Base-by-base conservation (phyloP, 64 coral and sea anemone genomes). In the Stichodactyla helianthus region DNA sequence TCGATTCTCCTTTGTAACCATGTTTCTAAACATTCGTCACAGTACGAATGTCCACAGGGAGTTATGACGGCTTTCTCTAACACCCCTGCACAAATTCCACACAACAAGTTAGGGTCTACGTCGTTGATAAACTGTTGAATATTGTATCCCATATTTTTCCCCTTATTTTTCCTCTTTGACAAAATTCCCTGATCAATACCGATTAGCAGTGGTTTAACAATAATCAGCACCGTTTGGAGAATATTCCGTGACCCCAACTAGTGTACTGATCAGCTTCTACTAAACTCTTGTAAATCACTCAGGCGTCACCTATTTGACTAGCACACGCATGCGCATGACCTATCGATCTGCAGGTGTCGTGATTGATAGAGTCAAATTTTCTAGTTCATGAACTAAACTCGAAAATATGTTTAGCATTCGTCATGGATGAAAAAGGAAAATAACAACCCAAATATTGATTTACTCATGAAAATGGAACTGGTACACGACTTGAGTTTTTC, bases 31-130 rank as follows among this genome's bases (percentile, higher is more conserved):
- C 94, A 96, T 56, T 88, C 91, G 50, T 93, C 88, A 53, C 94
- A 96, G 79, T 86, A 96, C 50, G 94, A 93, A 87, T 96, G 94
- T 50, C 94, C 94, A 55, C 94, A 96, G 53, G 91, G 52, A 16
- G 88, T 90, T 35, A 87, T 64, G 0, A 93, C 74, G 8, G 94
- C 91, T 17, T 93, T 92, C 76, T 93, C 84, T 27, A 97, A 90
- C 16, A 97, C 94, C 53, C 86, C 94, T 51, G 91, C 85, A 56
- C 94, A 97, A 54, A 97, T 93, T 54, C 91, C 92, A 76, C 94
- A 97, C 52, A 97, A 57, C 50, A 97, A 79, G 68, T 93, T 96
- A 25, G 71, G 91, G 89, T 93, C 91, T 6, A 97, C 85, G 5
- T 67, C 78, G 50, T 77, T 22, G 71, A 97, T 44, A 88, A 97